Base-by-base conservation (phyloP, 2,888 invertebrate genomes). In the Phyto melanocephala region DNA sequence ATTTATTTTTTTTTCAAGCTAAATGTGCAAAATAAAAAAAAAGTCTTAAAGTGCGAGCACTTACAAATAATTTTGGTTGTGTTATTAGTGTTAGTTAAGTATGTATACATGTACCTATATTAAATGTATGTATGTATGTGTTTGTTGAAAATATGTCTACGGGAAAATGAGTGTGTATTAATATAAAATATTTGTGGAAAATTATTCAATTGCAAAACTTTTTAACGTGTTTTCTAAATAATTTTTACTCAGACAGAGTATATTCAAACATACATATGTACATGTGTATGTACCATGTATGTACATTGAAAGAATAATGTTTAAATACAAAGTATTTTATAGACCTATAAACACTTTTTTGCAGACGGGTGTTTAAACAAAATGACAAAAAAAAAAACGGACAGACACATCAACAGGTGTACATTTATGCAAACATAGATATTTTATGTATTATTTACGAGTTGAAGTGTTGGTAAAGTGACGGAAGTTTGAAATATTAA, bases 21-120 rank as follows among this genome's bases (percentile, higher is more conserved):
- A 76, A 76, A 65, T 78, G 72, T 72, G 76, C 50, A 75, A 62
- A 68, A 75, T 62, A 58, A 65, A 63, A 80, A 65, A 13, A 15
- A 58, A n/a, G 17, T 37, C 22, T 35, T 56, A 35, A 71, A 45
- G n/a, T n/a, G n/a, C n/a, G n/a, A n/a, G n/a, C n/a, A n/a, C n/a
- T n/a, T n/a, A 56, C 4, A 28, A 62, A 62, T 42, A 22, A 35
- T 28, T 28, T 28, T 28, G n/a, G n/a, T n/a, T n/a, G n/a, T n/a
- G n/a, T 28, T 28, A 28, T 5, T 28, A 28, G 6, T 28, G 6
- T n/a, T n/a, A 28, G 3, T 28, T 28, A 28, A 3, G 28, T 28
- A 28, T 6, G 6, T 5, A 28, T 6, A 28, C 6, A 28, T 6
- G 6, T 28, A 28, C 28, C 4, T 28, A 28, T 28, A 6, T 28